Evolutionary conservation across 2,888 invertebrate genomes (phyloP), one percentile per base, ranked within the genome.

Genomic region (Drosophila longiperda): DNA sequence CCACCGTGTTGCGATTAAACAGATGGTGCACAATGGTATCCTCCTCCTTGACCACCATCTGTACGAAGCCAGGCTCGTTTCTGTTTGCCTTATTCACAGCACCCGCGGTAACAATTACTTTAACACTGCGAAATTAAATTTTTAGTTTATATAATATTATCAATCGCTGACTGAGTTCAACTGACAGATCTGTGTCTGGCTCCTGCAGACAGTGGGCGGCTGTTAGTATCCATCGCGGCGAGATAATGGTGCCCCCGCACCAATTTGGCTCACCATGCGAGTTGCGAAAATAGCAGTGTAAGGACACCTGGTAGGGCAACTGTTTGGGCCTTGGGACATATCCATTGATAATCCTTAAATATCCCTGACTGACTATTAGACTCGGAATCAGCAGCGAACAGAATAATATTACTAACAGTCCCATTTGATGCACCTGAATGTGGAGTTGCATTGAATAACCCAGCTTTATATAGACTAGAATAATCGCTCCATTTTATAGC

Each of bases 141-240:
- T n/a, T 8, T 36, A 29, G 29, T 34, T 40, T 4, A n/a, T 4
- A 36, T 17, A 32, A 9, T 34, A 34, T 9, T n/a, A 8, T 52
- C 0, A 29, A 23, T 40, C 0, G 4, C 26, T n/a, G 1, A 11
- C 1, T 36, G 29, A 29, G 5, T 29, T 11, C 15, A 32, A 48
- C 67, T 57, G 36, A 78, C 84, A 78, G 61, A 17, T 42, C 23
- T 0, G 20, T 1, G 8, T 17, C 11, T 0, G 52, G 34, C 1
- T 70, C 54, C 36, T 75, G 50, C 15, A 84, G 38, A 11, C 84
- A 84, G 52, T 84, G 84, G 0, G 89, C 87, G 2, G 84, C 89
- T 9, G 84, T 89, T 1, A 84, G 58, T 38, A 84, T 73, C 78
- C 87, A 87, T 1, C 63, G 67, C 1, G 11, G 34, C 4, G 69